Evolutionary conservation across 2,797 vertebrate species (phyloP).

Genomic region (Urocyon cinereoargenteus): DNA sequence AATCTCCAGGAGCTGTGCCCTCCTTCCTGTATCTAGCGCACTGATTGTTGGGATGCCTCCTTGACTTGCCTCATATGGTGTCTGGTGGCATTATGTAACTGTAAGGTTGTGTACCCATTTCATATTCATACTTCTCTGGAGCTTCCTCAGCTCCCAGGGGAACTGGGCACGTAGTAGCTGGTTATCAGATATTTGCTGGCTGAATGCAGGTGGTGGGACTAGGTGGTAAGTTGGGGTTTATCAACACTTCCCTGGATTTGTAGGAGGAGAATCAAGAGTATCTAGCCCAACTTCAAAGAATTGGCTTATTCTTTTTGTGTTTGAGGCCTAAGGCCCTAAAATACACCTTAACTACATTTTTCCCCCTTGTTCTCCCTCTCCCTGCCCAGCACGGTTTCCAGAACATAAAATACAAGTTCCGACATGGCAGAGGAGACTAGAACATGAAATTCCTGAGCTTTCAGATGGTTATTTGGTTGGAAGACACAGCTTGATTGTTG

Average conservation of each 20-base stretch:
- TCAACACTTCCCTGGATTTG: background rate
- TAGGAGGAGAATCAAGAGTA: background rate
- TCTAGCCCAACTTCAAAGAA: background rate
- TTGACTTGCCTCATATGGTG: background rate
- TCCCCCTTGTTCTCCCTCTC: background rate
- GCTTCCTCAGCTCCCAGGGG: background rate
- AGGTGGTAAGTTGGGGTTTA: background rate
- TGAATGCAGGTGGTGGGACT: background rate
- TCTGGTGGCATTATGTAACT: background rate
- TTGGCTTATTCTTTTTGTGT: background rate
- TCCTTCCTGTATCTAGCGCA: accelerated
- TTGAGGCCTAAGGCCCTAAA: background rate
- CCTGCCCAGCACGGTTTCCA: background rate
- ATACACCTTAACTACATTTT: background rate
- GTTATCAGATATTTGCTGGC: background rate
- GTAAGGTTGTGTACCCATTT: too few relatives aligned
- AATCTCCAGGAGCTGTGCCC: background rate
- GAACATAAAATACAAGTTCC: background rate
- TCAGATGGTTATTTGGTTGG: background rate
- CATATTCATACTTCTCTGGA: accelerated
- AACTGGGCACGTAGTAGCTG: background rate
- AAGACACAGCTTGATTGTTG: background rate
- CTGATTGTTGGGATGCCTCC: too few relatives aligned
- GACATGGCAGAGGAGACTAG: background rate
- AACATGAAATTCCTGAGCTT: background rate